phyloP scores from a whole-genome alignment of 2,888 invertebrate genomes.

The Drosophila algonquin region DNA sequence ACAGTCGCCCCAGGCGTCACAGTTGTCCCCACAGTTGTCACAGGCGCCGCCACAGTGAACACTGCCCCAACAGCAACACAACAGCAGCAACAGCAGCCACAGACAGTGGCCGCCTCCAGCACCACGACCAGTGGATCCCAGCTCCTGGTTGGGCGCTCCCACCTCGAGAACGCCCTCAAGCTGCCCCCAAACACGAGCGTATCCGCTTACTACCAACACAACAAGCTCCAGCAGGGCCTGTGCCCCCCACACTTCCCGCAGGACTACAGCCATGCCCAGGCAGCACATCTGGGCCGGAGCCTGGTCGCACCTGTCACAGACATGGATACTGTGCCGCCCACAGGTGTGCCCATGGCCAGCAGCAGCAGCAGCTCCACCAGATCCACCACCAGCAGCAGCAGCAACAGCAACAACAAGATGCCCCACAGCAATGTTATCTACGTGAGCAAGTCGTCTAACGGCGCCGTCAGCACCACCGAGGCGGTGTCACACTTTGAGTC shows the following conservation, averaged over 20 bases:
- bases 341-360: constrained; percentile 75
- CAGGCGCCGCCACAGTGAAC: constrained; percentile 14
- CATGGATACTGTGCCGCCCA: constrained; percentile 80
- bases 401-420: constrained; percentile 68
- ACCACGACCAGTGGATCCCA: constrained; percentile 64
- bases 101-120: constrained; percentile 58
- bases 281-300: constrained; percentile 45
- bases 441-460: constrained; percentile 71
- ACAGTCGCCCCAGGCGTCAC: constrained; percentile 4
- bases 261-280: constrained; percentile 31
- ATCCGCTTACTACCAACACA: constrained; percentile 82
- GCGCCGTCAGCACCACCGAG: constrained; percentile 49
- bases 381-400: neutral
- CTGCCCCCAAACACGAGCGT: constrained; percentile 83
- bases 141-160: constrained; percentile 77
- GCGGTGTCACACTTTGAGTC: constrained; percentile 25
- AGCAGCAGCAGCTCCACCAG: constrained; percentile 15
- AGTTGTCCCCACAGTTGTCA: constrained; percentile 9
- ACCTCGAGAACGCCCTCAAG: constrained; percentile 82
- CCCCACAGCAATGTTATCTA: constrained; percentile 83
- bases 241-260: constrained; percentile 13
- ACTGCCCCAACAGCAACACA: constrained; percentile 12
- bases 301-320: constrained; percentile 80
- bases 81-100: neutral
- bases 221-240: constrained; percentile 60